Evolutionary conservation across 2,797 vertebrate genomes (phyloP).

Genomic region (Furcifer pardalis): DNA sequence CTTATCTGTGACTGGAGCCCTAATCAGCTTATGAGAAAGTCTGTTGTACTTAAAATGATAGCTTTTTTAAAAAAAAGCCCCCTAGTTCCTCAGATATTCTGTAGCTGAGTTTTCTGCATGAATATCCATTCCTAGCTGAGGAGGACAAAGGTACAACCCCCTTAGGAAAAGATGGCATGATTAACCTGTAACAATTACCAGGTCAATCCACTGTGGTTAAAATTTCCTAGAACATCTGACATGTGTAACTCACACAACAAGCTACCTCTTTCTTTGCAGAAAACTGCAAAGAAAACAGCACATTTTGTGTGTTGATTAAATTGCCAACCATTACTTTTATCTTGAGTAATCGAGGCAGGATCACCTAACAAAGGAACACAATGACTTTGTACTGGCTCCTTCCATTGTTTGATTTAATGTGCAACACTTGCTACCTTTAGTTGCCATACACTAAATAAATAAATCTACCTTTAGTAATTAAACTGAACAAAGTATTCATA

Average conservation of each 20-base stretch:
- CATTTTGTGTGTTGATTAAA: neutral
- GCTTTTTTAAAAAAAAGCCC: slow-evolving; percentile 50
- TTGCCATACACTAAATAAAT: too few relatives aligned
- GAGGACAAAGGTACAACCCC: slow-evolving; percentile 42
- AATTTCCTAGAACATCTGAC: slow-evolving; percentile 9
- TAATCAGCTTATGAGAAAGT: slow-evolving; percentile 57
- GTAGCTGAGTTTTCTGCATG: slow-evolving; percentile 36
- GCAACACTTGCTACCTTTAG: neutral
- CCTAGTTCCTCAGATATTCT: slow-evolving; percentile 27
- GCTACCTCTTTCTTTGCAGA: neutral
- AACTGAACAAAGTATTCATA: neutral
- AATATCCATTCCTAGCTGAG: slow-evolving; percentile 25
- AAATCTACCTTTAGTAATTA: neutral
- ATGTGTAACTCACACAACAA: neutral
- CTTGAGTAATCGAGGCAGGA: neutral
- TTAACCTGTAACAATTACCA: slow-evolving; percentile 60
- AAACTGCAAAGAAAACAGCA: slow-evolving; percentile 7
- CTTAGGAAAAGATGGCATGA: slow-evolving; percentile 40
- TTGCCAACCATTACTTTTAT: slow-evolving; percentile 1
- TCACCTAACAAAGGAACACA: neutral
- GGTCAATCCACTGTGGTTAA: slow-evolving; percentile 30
- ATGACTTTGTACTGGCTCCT: neutral
- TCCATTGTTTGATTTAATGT: neutral
- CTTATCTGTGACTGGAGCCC: slow-evolving; percentile 42
- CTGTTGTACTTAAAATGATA: slow-evolving; percentile 37